phyloP scores from a whole-genome alignment of 2,888 invertebrate species.

The Cephus pygmeus region DNA sequence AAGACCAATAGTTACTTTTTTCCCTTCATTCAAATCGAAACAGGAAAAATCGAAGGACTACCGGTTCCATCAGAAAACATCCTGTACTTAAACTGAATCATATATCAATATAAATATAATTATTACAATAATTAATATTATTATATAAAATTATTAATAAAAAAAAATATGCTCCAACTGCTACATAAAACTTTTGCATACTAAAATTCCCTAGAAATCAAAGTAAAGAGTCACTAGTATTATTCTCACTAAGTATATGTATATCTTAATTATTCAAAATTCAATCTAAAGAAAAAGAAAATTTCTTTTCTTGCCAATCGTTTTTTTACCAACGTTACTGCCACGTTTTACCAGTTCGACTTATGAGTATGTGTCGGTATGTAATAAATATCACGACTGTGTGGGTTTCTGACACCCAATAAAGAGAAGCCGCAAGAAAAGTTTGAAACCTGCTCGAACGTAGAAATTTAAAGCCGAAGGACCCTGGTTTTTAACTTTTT shows the following conservation, averaged over 20 bases:
- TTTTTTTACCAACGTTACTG: background rate
- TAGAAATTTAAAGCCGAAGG: background rate
- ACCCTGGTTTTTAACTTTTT: background rate
- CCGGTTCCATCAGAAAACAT: background rate
- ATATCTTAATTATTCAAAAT: background rate
- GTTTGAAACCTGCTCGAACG: background rate
- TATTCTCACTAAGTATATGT: background rate
- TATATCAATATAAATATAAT: background rate
- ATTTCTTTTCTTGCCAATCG: background rate
- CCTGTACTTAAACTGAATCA: background rate
- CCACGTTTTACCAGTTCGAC: background rate
- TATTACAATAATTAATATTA: too few species aligned
- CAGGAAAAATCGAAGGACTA: background rate
- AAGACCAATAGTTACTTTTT: background rate
- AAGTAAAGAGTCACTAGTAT: background rate
- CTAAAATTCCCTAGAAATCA: too few species aligned
- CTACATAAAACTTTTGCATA: too few species aligned
- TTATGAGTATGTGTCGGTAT: background rate
- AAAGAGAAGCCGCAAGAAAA: background rate
- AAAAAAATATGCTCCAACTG: too few species aligned
- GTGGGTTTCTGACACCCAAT: background rate
- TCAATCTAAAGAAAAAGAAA: background rate
- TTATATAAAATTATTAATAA: too few species aligned
- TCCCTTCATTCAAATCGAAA: background rate
- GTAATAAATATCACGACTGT: background rate